phyloP scores from a whole-genome alignment of 1,140 invertebrate genomes.

The Leptoteleia sp. region DNA sequence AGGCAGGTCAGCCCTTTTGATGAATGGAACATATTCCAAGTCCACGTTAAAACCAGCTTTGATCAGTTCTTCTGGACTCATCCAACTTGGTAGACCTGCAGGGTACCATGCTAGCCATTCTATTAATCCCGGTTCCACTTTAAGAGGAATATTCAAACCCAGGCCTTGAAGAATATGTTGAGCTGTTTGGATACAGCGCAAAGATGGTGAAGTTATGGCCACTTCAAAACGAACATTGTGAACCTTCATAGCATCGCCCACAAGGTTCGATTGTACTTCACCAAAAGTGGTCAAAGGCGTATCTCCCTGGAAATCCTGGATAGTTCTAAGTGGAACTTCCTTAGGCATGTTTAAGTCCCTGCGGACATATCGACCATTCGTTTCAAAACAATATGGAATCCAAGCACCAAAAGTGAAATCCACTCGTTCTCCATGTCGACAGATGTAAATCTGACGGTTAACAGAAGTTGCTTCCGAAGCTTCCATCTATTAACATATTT shows the following conservation, averaged over 20 bases:
- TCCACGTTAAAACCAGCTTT: slow-evolving; percentile 90
- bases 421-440: slow-evolving; percentile 93
- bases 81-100: slow-evolving; percentile 89
- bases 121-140: slow-evolving; percentile 93
- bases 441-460: slow-evolving; percentile 86
- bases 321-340: slow-evolving; percentile 84
- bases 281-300: slow-evolving; percentile 93
- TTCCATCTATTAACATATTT: too few relatives aligned
- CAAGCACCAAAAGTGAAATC: slow-evolving; percentile 95
- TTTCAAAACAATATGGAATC: slow-evolving; percentile 93
- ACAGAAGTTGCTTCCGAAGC: slow-evolving; percentile 71
- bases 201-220: slow-evolving; percentile 92
- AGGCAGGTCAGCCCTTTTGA: slow-evolving; percentile 82
- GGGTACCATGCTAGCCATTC: slow-evolving; percentile 97
- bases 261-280: slow-evolving; percentile 86
- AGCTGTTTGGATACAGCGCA: slow-evolving; percentile 93
- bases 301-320: slow-evolving; percentile 88
- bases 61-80: slow-evolving; percentile 86
- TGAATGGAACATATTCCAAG: slow-evolving; percentile 85
- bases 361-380: slow-evolving; percentile 87
- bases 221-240: slow-evolving; percentile 86
- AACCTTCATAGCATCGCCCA: slow-evolving; percentile 89
- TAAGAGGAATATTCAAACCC: slow-evolving; percentile 81
- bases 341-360: slow-evolving; percentile 95
- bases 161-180: slow-evolving; percentile 76